Evolutionary conservation across 1,140 invertebrate genomes (phyloP), one percentile per base, ranked within the genome.

Genomic region (Diprion similis): DNA sequence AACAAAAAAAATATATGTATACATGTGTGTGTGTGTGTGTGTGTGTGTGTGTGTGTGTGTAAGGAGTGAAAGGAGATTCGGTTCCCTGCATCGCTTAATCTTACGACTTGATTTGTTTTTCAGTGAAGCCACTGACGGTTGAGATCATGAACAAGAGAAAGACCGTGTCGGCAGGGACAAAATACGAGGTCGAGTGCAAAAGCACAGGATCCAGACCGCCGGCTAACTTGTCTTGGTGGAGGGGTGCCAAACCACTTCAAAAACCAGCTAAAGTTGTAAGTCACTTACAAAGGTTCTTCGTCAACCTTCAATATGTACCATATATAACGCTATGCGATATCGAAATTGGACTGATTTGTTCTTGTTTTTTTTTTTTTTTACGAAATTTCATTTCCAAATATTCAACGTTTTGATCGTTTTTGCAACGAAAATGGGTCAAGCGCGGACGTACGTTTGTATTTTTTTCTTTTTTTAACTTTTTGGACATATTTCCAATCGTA

Each of bases 201-300:
- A 90, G 91, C 65, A 85, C 82, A 10, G 93, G 93, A 2, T 93
- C 92, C 0, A 87, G 90, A 67, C 93, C 93, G 1, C 88, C 90
- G 24, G 91, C 93, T 1, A 83, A 88, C 37, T 89, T 94, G 74
- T 91, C 91, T 9, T 94, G 92, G 92, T 93, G 91, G 90, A 92
- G 83, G 74, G 83, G 85, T 46, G 89, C 88, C 65, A 87, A 89
- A 71, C 88, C 89, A 75, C 83, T 92, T 6, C 87, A 89, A 78
- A 85, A 84, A 71, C 83, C 84, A 37, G 86, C 86, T 46, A 87
- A 85, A 78, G 89, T 87, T 75, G 89, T 90, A 83, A 90, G 89
- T 88, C 72, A 71, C 46, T 59, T n/a, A 17, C n/a, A n/a, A n/a
- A n/a, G n/a, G 48, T 75, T 37, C 11, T 66, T 37, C 19, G 48